These are phyloP conservation scores for Drosophila insularis DNA, from an alignment of 1,140 invertebrate species.

Conservation along the genomic window DNA sequence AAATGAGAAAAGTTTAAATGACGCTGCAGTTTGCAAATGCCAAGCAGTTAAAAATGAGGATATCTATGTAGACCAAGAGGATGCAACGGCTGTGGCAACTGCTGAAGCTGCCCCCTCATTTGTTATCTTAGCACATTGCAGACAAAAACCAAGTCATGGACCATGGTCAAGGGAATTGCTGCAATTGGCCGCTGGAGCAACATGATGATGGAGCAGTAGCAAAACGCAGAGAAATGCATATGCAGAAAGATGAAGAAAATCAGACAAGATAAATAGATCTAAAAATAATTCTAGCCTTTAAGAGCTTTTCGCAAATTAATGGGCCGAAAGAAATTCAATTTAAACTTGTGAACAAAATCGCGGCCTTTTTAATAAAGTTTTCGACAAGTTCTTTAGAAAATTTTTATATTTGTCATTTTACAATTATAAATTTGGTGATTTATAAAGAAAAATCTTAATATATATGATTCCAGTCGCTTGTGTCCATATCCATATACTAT, in stretches of 20 bases:
- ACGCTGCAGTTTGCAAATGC: conserved; percentile 79
- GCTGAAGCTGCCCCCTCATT: conserved; percentile 52
- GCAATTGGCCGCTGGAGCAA: conserved; percentile 37
- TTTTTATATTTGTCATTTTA: too few species aligned
- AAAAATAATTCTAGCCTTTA: not conserved
- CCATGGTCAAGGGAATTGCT: conserved; percentile 54
- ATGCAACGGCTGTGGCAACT: conserved; percentile 17
- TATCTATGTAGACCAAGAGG: conserved; percentile 46
- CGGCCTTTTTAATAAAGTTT: not conserved
- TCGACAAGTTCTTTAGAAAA: not conserved
- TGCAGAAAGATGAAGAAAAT: not conserved
- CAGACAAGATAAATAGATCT: conserved; percentile 3
- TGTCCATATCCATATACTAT: too few species aligned
- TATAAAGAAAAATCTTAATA: too few species aligned
- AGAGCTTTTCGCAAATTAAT: not conserved
- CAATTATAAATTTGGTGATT: too few species aligned
- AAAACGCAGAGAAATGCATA: not conserved
- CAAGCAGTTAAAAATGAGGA: conserved; percentile 77
- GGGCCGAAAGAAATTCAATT: conserved; percentile 6
- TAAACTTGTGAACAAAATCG: not conserved
- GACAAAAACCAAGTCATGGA: conserved; percentile 24
- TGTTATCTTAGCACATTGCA: conserved; percentile 55
- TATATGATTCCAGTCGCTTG: too few species aligned
- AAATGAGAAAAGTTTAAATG: conserved; percentile 81
- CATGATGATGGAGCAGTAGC: not conserved